These are phyloP conservation scores for Calypte anna DNA, from an alignment of 2,113 vertebrate genomes.

Conservation along the genomic window DNA sequence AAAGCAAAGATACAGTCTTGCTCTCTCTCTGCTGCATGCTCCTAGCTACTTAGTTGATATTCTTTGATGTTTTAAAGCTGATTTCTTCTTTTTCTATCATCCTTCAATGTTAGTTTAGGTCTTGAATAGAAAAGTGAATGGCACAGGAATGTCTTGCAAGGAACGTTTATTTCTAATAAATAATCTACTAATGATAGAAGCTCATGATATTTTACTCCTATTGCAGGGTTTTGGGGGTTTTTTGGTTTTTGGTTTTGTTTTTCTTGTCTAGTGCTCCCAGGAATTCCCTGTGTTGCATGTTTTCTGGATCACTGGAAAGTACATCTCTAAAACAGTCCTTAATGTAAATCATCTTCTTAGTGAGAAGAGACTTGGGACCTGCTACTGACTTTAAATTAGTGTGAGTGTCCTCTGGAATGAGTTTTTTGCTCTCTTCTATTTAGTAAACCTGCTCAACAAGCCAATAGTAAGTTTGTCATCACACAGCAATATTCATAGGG, in stretches of 20 bases:
- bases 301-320: constrained; percentile 1
- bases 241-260: too few species aligned
- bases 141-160: background rate
- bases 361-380: background rate
- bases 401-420: background rate
- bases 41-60: background rate
- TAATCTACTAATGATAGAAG: background rate
- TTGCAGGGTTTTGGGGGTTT: rapidly evolving
- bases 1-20: background rate
- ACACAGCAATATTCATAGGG: background rate
- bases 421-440: background rate
- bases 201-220: background rate
- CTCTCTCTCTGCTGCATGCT: background rate
- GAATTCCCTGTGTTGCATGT: background rate
- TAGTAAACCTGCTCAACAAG: background rate
- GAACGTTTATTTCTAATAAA: background rate
- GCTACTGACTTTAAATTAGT: background rate
- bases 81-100: background rate
- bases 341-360: background rate
- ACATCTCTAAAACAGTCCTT: background rate
- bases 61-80: background rate
- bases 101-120: background rate
- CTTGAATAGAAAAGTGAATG: background rate
- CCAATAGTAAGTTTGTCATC: background rate
- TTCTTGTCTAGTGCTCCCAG: background rate